Evolutionary conservation across 2,113 vertebrate species (phyloP), one percentile per base, ranked within the genome.

Genomic region (Accipiter virgatus): DNA sequence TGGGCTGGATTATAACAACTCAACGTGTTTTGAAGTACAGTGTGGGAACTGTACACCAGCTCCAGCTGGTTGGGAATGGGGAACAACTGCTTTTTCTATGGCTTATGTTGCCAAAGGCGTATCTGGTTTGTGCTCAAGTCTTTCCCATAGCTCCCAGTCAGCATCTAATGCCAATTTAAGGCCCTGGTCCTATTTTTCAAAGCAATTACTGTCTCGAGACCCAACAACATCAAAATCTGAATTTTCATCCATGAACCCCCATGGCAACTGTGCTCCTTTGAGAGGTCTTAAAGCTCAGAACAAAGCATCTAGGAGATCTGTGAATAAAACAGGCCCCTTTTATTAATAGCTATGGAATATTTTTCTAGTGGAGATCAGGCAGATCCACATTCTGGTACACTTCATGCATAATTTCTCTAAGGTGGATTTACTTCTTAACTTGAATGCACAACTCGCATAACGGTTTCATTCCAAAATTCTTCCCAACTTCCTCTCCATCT

Each of bases 1-100:
- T 95, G 92, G 95, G 87, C 79, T 90, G 62, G 81, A 95, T 94
- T 92, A 80, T 88, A 95, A 94, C 47, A 96, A 96, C 78, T 90
- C 66, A 90, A 26, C 6, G 2, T 90, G 78, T 86, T 95, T 80
- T 77, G 81, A 96, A 94, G 62, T 74, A 82, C 74, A 55, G 2
- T 53, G 63, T 90, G 71, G 92, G 50, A 93, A 85, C 38, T 5
- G 43, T 65, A 73, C 66, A 90, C 67, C 74, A 88, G 58, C 62
- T 95, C 81, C 93, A 93, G 96, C 95, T 91, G 79, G 74, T 72
- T 88, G 62, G 42, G 74, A 95, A 88, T 38, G 71, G 62, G 36
- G 38, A 96, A 73, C 74, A 90, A 95, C 85, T 86, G 78, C 48
- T 93, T 70, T 27, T 93, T 72, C 90, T 81, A 25, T 20, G 50